Base-by-base conservation (phyloP, 2,888 invertebrate species). In the Pterostichus niger region DNA sequence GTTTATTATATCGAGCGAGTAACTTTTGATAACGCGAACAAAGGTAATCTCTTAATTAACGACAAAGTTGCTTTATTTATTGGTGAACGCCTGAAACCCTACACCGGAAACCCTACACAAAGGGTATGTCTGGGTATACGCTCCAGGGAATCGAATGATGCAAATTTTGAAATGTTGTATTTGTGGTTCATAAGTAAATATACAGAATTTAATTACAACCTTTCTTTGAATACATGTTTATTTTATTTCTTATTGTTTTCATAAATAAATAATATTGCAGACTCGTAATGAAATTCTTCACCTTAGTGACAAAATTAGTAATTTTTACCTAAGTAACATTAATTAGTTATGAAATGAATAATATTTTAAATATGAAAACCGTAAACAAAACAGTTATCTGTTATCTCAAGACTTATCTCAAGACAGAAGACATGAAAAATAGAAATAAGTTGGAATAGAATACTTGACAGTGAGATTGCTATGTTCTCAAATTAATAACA, bases 41-140 rank as follows among this genome's bases (percentile, higher is more conserved):
- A 77, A 77, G 77, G 46, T 77, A 54, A 77, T 77, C 56, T 56
- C 59, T 59, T 77, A 56, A 77, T 77, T 77, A 59, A 77, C 77
- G 59, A 59, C 77, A 71, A 71, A 71, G 44, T 71, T 71, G 68
- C 40, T 40, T 71, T 71, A 71, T 71, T 71, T 71, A 71, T 71
- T 71, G 68, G 15, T 13, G 17, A 56, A 56, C n/a, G 64, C 15
- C 10, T 13, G 40, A 15, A 40, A 44, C 17, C 40, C 17, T 10
- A 6, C 15, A 10, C 24, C 24, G 24, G 24, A 24, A 24, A 24
- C 24, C 24, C 24, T 24, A 24, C 17, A 5, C 17, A 9, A 17
- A 56, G 56, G 56, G 49, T n/a, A 56, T 9, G 56, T 17, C 5
- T 13, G 56, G 17, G 49, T n/a, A 56, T 9, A 15, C 6, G 56